Evolutionary conservation across 2,797 vertebrate genomes (phyloP).

Genomic region (Oryzias dopingdopingensis): DNA sequence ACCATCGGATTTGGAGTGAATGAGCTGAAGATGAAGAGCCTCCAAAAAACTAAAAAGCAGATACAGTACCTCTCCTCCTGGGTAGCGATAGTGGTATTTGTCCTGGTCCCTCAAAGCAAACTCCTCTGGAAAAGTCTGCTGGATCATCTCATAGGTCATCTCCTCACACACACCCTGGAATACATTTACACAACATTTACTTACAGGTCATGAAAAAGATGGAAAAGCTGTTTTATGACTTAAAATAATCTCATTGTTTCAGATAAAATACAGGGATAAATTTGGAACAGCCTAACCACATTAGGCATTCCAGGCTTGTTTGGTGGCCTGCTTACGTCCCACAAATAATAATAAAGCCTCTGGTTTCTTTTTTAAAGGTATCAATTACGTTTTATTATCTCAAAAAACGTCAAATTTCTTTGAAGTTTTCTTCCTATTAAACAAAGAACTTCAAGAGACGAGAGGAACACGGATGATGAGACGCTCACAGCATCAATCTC

Average conservation of each 20-base stretch:
- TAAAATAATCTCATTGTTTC: too few species aligned
- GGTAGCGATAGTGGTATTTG: slow-evolving; percentile 97
- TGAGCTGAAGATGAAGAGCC: neutral
- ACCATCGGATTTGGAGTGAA: neutral
- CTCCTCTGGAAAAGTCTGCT: slow-evolving; percentile 89
- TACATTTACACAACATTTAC: neutral
- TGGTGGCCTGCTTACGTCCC: too few species aligned
- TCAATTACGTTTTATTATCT: neutral
- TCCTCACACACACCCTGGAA: slow-evolving; percentile 95
- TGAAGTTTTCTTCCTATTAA: neutral
- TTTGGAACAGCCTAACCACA: too few species aligned
- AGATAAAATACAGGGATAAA: too few species aligned
- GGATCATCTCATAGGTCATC: slow-evolving; percentile 93
- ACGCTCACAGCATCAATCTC: slow-evolving; percentile 95
- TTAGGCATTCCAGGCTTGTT: too few species aligned
- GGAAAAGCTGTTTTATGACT: too few species aligned
- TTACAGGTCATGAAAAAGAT: too few species aligned
- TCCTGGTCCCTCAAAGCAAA: slow-evolving; percentile 95
- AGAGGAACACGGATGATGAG: neutral
- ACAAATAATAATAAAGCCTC: too few species aligned
- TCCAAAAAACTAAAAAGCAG: neutral
- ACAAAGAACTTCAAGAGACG: neutral
- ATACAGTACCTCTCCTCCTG: slow-evolving; percentile 89
- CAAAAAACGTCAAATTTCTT: neutral
- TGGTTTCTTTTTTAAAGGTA: too few species aligned